These are phyloP conservation scores for Onychostoma macrolepis DNA, from an alignment of 2,113 vertebrate genomes.

Conservation along the genomic window DNA sequence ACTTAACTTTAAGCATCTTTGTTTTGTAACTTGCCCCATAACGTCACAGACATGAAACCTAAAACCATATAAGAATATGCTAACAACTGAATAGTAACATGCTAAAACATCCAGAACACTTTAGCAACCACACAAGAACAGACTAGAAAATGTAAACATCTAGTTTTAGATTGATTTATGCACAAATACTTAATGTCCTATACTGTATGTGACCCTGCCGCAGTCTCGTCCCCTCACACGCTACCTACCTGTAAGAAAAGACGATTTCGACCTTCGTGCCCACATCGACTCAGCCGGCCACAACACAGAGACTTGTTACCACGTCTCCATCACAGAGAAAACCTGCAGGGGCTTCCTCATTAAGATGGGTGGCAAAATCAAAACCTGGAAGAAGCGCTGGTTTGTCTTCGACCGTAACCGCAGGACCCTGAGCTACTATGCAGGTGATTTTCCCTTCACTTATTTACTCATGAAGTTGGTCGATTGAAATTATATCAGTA, in stretches of 20 bases:
- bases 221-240: slow-evolving; percentile 93
- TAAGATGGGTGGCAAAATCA: slow-evolving; percentile 99
- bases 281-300: slow-evolving; percentile 94
- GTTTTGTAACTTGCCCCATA: background rate
- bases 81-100: background rate
- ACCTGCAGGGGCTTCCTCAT: slow-evolving; percentile 94
- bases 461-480: background rate
- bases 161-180: background rate
- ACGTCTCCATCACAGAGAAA: slow-evolving; percentile 91
- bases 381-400: slow-evolving; percentile 98
- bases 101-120: background rate
- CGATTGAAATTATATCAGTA: background rate
- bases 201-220: background rate
- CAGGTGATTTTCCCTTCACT: slow-evolving; percentile 75
- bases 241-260: slow-evolving; percentile 92
- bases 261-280: slow-evolving; percentile 90
- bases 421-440: slow-evolving; percentile 90
- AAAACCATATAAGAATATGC: background rate
- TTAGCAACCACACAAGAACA: background rate
- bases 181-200: background rate
- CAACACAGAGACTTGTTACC: slow-evolving; percentile 90
- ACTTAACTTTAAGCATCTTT: background rate
- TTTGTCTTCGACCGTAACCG: slow-evolving; percentile 96
- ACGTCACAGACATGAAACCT: background rate
- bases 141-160: background rate